phyloP scores from a whole-genome alignment of 2,797 vertebrate species.

The Hipposideros larvatus region DNA sequence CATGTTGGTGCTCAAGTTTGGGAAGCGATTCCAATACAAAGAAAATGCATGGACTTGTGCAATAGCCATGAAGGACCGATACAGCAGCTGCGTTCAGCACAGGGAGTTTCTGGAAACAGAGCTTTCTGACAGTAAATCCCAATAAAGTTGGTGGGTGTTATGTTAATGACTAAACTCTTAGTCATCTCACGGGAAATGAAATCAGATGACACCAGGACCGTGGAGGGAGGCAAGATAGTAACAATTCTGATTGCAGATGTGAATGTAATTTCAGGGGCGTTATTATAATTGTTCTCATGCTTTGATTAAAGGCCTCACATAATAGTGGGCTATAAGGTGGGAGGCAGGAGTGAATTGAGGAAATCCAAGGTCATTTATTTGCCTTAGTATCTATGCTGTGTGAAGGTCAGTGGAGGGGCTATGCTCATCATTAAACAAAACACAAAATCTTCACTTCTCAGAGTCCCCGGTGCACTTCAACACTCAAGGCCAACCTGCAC shows the following conservation, averaged over 20 bases:
- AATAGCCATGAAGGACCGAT: neutral
- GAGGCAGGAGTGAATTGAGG: neutral
- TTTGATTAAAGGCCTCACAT: conserved; percentile 75
- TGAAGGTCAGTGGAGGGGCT: conserved; percentile 15
- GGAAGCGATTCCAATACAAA: neutral
- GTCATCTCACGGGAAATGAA: conserved; percentile 85
- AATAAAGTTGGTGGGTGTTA: conserved; percentile 80
- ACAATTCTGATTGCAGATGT: conserved; percentile 83
- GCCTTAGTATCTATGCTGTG: neutral
- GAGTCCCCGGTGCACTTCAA: neutral
- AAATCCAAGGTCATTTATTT: conserved; percentile 50
- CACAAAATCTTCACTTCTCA: neutral
- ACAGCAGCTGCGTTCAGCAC: neutral
- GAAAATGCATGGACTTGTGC: neutral
- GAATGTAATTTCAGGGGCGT: conserved; percentile 83
- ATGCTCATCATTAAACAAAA: conserved; percentile 52
- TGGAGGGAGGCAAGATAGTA: conserved; percentile 66
- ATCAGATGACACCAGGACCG: conserved; percentile 78
- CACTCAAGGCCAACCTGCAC: neutral
- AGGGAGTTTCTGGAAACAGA: conserved; percentile 83
- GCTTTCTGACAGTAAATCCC: conserved; percentile 85
- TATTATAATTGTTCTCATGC: conserved; percentile 80
- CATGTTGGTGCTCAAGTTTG: neutral
- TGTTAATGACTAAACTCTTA: conserved; percentile 84
- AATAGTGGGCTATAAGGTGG: conserved; percentile 57